phyloP scores from a whole-genome alignment of 2,797 vertebrate genomes.

The Agapornis canus region DNA sequence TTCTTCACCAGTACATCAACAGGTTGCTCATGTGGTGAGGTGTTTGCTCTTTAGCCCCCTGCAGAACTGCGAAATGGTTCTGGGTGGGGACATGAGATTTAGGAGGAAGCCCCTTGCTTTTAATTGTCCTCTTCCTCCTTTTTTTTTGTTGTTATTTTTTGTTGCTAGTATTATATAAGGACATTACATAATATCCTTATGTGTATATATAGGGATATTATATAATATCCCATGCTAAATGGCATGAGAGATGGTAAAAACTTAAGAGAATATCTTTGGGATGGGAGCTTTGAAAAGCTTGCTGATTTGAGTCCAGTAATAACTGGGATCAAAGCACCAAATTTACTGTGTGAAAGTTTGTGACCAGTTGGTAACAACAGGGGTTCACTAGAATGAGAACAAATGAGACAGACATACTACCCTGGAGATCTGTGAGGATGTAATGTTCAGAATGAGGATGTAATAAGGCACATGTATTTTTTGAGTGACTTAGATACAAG shows the following conservation, averaged over 20 bases:
- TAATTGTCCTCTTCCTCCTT: background rate
- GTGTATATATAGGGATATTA: background rate
- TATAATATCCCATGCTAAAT: background rate
- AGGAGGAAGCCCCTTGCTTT: too few species aligned
- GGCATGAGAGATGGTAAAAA: background rate
- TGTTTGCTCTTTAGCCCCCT: too few species aligned
- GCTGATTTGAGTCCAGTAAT: background rate
- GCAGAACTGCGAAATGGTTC: too few species aligned
- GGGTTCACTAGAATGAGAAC: background rate
- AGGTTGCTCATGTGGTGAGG: too few species aligned
- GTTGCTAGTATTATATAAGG: background rate
- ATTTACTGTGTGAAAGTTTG: background rate
- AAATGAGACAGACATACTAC: background rate
- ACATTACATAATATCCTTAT: background rate
- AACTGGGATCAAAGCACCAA: background rate
- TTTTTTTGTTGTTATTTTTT: background rate
- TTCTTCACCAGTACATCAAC: too few species aligned
- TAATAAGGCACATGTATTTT: background rate
- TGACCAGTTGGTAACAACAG: background rate
- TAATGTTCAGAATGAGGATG: background rate
- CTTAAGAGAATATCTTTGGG: background rate
- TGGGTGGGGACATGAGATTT: too few species aligned
- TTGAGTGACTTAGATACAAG: constrained; percentile 24
- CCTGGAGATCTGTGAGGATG: background rate
- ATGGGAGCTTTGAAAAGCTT: background rate